Percentiles rank a stretch among this genome's conserved stretches.
Conservation (phyloP, 2,888 invertebrate genomes). For the Andrena hattorfiana region DNA sequence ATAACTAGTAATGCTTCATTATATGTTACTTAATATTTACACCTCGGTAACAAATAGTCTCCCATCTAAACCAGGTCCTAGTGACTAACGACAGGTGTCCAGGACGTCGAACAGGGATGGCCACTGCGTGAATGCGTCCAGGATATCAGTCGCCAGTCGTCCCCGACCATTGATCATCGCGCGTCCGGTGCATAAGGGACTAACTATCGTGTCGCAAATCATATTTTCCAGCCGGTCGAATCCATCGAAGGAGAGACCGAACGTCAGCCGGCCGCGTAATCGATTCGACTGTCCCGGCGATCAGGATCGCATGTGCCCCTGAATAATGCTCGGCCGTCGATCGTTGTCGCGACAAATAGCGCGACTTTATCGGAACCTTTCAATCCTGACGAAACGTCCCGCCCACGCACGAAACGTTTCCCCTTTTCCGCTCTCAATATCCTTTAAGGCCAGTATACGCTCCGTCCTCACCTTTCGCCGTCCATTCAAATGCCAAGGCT, state of each 20-base stretch:
- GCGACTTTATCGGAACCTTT: conserved; percentile 26
- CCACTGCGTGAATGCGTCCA: no score
- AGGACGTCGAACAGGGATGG: no score
- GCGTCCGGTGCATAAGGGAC: no score
- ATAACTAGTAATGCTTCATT: no score
- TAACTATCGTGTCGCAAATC: conserved; percentile 42
- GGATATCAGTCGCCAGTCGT: no score
- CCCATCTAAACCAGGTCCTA: no score
- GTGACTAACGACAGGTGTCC: no score
- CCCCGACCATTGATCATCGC: no score
- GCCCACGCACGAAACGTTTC: not conserved
- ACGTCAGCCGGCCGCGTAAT: conserved; percentile 45
- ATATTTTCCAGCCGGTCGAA: conserved; percentile 14
- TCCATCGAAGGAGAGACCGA: conserved; percentile 39
- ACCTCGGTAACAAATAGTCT: no score
- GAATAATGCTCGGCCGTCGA: conserved; percentile 46
- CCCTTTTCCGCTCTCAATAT: not conserved
- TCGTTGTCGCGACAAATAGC: conserved; percentile 39
- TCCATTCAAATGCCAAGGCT: conserved; percentile 4
- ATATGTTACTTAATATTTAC: no score
- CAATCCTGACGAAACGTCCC: not conserved
- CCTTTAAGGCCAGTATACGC: not conserved
- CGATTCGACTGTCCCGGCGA: conserved; percentile 46
- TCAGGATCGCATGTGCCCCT: conserved; percentile 39
- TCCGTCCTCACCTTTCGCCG: not conserved